A percentile compares a stretch with the other conserved stretches of the same genome.
These are phyloP conservation scores for Leptinotarsa tumamoca DNA, from an alignment of 2,888 invertebrate genomes.

Conservation along the genomic window DNA sequence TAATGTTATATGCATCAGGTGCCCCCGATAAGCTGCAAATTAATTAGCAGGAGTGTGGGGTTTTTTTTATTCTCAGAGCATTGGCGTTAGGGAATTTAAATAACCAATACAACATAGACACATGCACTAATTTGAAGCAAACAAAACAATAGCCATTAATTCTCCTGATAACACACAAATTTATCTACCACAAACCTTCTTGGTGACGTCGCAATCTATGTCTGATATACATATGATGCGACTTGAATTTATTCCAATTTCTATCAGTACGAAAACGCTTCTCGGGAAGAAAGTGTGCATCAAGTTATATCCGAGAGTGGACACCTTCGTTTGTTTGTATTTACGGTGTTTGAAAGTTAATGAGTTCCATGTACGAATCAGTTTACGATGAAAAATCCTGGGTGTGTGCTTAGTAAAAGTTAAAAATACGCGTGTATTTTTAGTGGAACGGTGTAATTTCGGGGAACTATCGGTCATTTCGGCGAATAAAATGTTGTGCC, in stretches of 20 bases:
- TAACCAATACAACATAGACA: not conserved
- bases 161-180: slow-evolving; percentile 27
- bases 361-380: not conserved
- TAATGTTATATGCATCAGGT: not conserved
- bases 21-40: not conserved
- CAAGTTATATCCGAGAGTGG: slow-evolving; percentile 1
- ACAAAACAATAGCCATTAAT: slow-evolving; percentile 12
- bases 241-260: slow-evolving; percentile 18
- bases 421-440: slow-evolving; percentile 13
- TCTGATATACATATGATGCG: slow-evolving; percentile 16
- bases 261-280: slow-evolving; percentile 14
- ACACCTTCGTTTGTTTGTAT: slow-evolving; percentile 8
- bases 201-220: slow-evolving; percentile 24
- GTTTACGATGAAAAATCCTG: slow-evolving; percentile 1
- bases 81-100: not conserved
- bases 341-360: slow-evolving; percentile 13
- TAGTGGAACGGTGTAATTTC: slow-evolving; percentile 2
- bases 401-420: slow-evolving; percentile 3
- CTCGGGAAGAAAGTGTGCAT: slow-evolving; percentile 21
- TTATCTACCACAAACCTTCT: slow-evolving; percentile 27
- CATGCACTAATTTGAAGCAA: not conserved
- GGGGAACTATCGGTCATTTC: not conserved
- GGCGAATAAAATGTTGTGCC: not conserved
- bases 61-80: too few species aligned
- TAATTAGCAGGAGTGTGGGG: too few species aligned